Evolutionary conservation across 2,888 invertebrate genomes (phyloP).

Genomic region (Sarcophaga subvicina): DNA sequence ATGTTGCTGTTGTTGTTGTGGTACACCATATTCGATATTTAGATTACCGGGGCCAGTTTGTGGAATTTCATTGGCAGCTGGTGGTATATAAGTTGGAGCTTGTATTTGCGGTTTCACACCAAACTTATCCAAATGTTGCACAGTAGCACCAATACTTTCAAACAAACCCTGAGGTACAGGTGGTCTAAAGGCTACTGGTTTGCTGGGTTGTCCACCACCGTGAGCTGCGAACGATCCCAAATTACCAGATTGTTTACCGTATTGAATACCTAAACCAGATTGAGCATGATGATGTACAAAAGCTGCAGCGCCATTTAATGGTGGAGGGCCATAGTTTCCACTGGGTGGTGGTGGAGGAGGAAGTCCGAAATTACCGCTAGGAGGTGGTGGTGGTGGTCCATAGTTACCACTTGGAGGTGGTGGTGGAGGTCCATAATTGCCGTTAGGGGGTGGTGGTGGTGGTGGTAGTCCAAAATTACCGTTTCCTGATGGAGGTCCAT

Average conservation of each 20-base stretch:
- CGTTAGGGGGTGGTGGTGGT: conserved; percentile 32
- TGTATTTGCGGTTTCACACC: conserved; percentile 83
- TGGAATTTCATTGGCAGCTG: conserved; percentile 84
- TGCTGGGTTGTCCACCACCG: conserved; percentile 78
- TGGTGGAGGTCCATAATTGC: conserved; percentile 64
- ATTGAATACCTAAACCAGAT: conserved; percentile 76
- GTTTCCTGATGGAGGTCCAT: conserved; percentile 58
- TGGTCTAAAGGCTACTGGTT: conserved; percentile 88
- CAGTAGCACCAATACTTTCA: conserved; percentile 85
- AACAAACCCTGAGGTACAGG: conserved; percentile 88
- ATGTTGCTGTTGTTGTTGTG: conserved; percentile 70
- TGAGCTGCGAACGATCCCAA: conserved; percentile 74
- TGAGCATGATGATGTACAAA: conserved; percentile 68
- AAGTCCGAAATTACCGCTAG: conserved; percentile 50
- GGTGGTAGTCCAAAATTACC: conserved; percentile 57
- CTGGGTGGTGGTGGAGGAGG: conserved; percentile 78
- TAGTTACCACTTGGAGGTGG: conserved; percentile 26
- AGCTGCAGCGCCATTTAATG: conserved; percentile 71
- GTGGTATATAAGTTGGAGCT: conserved; percentile 85
- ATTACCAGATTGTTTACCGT: conserved; percentile 77
- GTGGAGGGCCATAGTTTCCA: conserved; percentile 85
- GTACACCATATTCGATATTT: conserved; percentile 72
- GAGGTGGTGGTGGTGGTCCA: conserved; percentile 52
- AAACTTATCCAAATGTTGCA: conserved; percentile 85
- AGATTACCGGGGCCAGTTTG: conserved; percentile 70